Percentiles rank a stretch among this genome's conserved stretches.
Evolutionary conservation across 92 coral and sea anemone genomes (phyloP).

Genomic region (Muricea muricata): DNA sequence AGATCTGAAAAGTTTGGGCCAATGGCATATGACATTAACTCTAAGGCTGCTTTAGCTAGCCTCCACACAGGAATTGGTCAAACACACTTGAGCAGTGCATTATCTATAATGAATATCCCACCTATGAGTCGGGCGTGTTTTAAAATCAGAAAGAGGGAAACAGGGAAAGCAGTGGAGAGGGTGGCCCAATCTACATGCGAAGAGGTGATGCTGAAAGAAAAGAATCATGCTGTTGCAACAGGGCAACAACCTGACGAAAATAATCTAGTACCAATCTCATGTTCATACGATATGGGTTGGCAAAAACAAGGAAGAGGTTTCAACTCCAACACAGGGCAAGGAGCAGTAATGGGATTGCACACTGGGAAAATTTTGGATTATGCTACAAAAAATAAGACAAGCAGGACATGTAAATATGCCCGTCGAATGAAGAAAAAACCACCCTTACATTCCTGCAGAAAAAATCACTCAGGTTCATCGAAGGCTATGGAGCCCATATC

Average conservation of each 20-base stretch:
- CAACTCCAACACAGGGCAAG: constrained; percentile 67
- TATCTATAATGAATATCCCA: constrained; percentile 57
- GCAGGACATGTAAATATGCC: constrained; percentile 57
- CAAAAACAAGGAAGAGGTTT: constrained; percentile 70
- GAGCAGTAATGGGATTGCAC: too few relatives aligned
- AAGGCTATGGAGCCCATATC: constrained; percentile 65
- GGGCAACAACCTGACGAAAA: constrained; percentile 44
- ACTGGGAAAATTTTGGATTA: constrained; percentile 66
- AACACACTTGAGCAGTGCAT: constrained; percentile 55
- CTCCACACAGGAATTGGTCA: constrained; percentile 73
- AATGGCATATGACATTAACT: constrained; percentile 53
- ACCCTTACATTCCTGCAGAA: constrained; percentile 59
- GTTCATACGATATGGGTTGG: constrained; percentile 78
- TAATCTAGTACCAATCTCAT: constrained; percentile 28
- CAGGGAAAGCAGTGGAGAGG: constrained; percentile 56
- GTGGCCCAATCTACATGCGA: constrained; percentile 49
- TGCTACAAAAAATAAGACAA: constrained; percentile 54
- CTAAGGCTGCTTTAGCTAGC: constrained; percentile 71
- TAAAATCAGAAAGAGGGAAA: constrained; percentile 64
- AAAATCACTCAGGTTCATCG: constrained; percentile 64
- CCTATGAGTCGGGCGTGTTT: constrained; percentile 45
- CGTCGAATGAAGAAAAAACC: constrained; percentile 12
- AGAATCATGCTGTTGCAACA: constrained; percentile 21
- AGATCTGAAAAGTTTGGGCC: constrained; percentile 64
- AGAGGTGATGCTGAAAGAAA: too few relatives aligned